Evolutionary conservation across 2,797 vertebrate species (phyloP), one percentile per base, ranked within the genome.

Genomic region (Ctenopoma multispine): DNA sequence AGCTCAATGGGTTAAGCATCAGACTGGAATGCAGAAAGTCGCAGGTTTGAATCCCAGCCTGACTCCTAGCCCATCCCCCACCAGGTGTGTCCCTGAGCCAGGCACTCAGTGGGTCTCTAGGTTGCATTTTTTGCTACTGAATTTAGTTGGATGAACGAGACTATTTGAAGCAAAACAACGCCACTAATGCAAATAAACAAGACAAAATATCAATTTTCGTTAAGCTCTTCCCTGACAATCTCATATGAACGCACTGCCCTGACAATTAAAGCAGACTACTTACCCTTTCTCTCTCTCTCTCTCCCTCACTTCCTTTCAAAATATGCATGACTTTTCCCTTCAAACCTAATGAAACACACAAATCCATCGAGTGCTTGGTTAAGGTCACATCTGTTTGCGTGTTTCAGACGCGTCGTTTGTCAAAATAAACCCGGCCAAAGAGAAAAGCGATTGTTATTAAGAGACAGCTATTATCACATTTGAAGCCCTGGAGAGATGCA

Each of bases 371-470:
- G 56, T 11, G 29, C 68, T 50, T 68, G 69, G 57, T 76, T 77
- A 72, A 82, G 79, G 85, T 85, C 80, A 82, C 74, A 75, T 82
- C 80, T 83, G 79, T 79, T 81, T 83, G 58, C 65, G 43, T 55
- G 71, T 80, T 78, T 75, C 63, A 58, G 41, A 55, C 14, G 10
- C 7, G 1, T 36, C 13, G 15, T 77, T 77, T 79, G 78, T 82
- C 71, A 81, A 71, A 88, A 82, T 75, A 79, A 74, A 68, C 23
- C 27, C 29, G 31, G 55, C 51, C 46, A 69, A 62, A 86, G 70
- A 79, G 69, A 53, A 58, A 74, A 75, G 43, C 20, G 3, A 71
- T 67, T 58, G 63, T 81, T 80, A 77, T 79, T 77, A 72, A 72
- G 65, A 70, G 55, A 53, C 63, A 24, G 64, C 77, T 63, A 63